phyloP scores from a whole-genome alignment of 2,113 vertebrate species.

The Oreochromis tanganicae region DNA sequence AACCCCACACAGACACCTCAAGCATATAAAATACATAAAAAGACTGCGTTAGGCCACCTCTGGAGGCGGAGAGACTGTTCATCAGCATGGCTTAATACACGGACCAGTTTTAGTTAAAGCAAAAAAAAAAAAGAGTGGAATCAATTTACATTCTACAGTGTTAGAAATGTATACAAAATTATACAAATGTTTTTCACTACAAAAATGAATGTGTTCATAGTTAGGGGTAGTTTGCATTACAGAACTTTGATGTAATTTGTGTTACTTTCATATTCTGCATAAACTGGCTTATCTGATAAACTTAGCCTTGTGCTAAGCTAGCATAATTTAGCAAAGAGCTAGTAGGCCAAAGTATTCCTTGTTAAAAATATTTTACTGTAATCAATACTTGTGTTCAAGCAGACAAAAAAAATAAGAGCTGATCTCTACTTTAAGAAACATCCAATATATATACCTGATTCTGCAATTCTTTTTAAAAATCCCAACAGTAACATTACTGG shows the following conservation, averaged over 20 bases:
- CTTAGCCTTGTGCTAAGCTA: not conserved
- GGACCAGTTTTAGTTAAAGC: not conserved
- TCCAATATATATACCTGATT: not conserved
- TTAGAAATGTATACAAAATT: not conserved
- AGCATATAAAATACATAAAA: not conserved
- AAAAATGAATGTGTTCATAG: not conserved
- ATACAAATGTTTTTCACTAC: not conserved
- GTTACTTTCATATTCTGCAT: not conserved
- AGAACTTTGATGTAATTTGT: not conserved
- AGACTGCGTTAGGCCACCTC: fast-evolving
- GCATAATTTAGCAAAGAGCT: not conserved
- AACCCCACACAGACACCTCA: not conserved
- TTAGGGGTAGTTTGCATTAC: not conserved
- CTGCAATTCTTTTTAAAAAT: not conserved
- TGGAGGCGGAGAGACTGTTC: not conserved
- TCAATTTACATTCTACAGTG: not conserved
- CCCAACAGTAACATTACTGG: not conserved
- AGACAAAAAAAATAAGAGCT: not conserved
- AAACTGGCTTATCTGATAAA: fast-evolving
- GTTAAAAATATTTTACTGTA: not conserved
- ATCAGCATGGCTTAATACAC: not conserved
- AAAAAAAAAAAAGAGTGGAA: not conserved
- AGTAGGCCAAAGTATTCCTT: fast-evolving
- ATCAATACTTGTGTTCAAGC: not conserved
- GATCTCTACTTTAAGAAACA: not conserved